A percentile compares a stretch with the other conserved stretches of the same genome.
These are phyloP conservation scores for Manis crassicaudata DNA, from an alignment of 2,797 vertebrate species.

Conservation along the genomic window DNA sequence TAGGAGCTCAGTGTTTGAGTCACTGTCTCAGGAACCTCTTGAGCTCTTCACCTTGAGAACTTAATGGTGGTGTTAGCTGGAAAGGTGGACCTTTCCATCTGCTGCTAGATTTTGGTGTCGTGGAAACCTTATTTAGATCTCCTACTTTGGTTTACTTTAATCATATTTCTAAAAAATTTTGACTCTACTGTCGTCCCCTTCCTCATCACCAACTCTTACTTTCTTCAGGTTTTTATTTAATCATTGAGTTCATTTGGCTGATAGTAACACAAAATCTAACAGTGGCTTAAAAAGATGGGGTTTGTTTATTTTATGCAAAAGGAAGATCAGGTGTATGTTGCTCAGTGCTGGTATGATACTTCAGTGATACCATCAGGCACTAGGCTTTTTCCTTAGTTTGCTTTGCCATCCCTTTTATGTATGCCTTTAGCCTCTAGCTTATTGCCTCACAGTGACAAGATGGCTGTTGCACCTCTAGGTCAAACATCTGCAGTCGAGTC, in stretches of 20 bases:
- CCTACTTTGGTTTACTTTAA: constrained; percentile 3
- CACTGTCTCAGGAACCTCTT: neutral
- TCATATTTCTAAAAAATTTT: neutral
- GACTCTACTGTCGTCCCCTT: neutral
- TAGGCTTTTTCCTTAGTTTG: neutral
- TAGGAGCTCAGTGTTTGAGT: neutral
- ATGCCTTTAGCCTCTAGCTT: neutral
- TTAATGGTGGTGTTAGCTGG: neutral
- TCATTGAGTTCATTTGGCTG: neutral
- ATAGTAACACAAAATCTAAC: neutral
- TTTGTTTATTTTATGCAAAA: neutral
- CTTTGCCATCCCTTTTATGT: neutral
- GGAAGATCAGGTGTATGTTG: neutral
- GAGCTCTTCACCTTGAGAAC: neutral
- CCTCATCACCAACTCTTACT: neutral
- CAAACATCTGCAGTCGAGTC: neutral
- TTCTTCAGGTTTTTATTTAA: neutral
- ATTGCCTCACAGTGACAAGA: neutral
- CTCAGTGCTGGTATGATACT: neutral
- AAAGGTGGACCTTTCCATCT: neutral
- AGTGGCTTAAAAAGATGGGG: neutral
- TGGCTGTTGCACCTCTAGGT: neutral
- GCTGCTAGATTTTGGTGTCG: neutral
- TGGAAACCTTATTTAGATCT: neutral
- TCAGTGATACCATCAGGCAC: neutral